Evolutionary conservation across 2,888 invertebrate genomes (phyloP).

Genomic region (Cantharis nigra): DNA sequence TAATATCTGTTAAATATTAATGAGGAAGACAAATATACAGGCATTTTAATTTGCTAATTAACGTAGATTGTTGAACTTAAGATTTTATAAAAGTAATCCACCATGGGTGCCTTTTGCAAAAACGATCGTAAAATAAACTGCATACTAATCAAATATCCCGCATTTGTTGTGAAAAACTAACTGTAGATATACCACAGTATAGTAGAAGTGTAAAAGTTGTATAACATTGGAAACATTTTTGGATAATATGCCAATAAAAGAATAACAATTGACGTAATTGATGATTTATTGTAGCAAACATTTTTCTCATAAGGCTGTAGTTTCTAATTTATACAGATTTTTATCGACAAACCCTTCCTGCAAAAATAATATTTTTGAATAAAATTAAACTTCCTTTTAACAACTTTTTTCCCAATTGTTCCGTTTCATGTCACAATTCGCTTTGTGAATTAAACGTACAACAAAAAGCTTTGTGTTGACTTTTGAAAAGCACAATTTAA

Average conservation of each 20-base stretch:
- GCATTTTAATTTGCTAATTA: slow-evolving; percentile 49
- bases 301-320: too few species aligned
- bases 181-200: neutral
- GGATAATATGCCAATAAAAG: too few species aligned
- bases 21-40: slow-evolving; percentile 42
- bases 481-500: neutral
- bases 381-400: neutral
- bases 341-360: neutral
- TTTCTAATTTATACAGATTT: neutral
- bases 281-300: too few species aligned
- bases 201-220: neutral
- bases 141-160: neutral
- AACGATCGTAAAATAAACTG: neutral
- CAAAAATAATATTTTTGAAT: neutral
- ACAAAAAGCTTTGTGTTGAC: neutral
- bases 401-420: neutral
- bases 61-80: slow-evolving; percentile 36
- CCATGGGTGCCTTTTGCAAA: neutral
- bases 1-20: slow-evolving; percentile 45
- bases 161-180: neutral
- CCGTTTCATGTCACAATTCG: neutral
- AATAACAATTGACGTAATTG: too few species aligned
- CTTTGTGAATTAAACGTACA: neutral
- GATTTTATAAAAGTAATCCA: slow-evolving; percentile 13
- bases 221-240: too few species aligned